Evolutionary conservation across 1,140 invertebrate genomes (phyloP), one percentile per base, ranked within the genome.

Genomic region (Panagrolaimus sp.): DNA sequence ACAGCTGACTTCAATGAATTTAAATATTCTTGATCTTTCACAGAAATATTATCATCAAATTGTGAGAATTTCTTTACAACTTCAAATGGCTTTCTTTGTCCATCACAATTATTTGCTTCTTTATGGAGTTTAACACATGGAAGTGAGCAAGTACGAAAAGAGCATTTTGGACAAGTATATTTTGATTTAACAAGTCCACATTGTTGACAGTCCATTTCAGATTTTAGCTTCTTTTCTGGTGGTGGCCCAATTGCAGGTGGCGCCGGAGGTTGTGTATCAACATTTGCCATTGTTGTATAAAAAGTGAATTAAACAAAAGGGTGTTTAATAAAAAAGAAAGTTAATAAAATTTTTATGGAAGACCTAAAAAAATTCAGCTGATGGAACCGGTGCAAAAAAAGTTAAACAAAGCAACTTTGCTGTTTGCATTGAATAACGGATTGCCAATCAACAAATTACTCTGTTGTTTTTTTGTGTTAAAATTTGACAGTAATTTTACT

Each of bases 121-220:
- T 74, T 74, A 45, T 74, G 72, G 11, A 27, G 14, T 43, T 53
- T 64, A n/a, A 63, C 72, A 64, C 72, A 74, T 27, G 31, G 27
- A 1, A 74, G 46, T 9, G 72, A 74, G 45, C 72, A 74, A 14
- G 67, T 70, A 27, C 73, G 53, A 20, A 68, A 65, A 13, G 13
- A 23, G 45, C 72, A 74, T 38, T 72, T 75, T 62, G 72, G 72
- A 42, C 72, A 74, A n/a, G 51, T 64, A 45, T 74, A 74, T 42
- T 76, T 74, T n/a, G 73, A 75, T 27, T 31, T 27, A 23, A n/a
- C 47, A 42, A 38, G 44, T 38, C 65, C 25, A 48, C 72, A 74
- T 51, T 69, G 67, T 51, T 69, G 48, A 23, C 70, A 71, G 8
- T 27, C n/a, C 7, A 63, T 27, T 3, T 70, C 69, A n/a, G 51